Percentiles rank a stretch among this genome's conserved stretches.
These are phyloP conservation scores for Heteromurus nitidus DNA, from an alignment of 2,888 invertebrate species.

Conservation along the genomic window DNA sequence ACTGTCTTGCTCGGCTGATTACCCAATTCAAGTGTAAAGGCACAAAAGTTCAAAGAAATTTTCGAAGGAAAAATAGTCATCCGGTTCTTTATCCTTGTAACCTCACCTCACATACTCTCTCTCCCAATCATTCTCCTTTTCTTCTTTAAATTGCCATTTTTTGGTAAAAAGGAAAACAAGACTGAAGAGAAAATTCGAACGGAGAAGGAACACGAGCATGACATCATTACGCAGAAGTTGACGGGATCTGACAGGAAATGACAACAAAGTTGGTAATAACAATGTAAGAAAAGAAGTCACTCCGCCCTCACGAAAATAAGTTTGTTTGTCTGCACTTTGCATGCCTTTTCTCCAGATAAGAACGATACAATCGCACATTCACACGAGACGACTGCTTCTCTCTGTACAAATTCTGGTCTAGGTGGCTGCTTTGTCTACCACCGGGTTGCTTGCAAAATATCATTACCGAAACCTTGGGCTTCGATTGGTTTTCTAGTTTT, in stretches of 20 bases:
- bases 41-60: slow-evolving; percentile 20
- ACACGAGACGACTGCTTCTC: too few relatives aligned
- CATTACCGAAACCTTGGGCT: too few relatives aligned
- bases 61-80: slow-evolving; percentile 18
- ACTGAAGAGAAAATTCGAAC: too few relatives aligned
- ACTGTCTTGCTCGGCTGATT: background rate
- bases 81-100: slow-evolving; percentile 27
- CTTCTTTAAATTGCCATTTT: background rate
- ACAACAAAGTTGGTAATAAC: slow-evolving; percentile 55
- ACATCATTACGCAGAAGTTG: slow-evolving; percentile 46
- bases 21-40: background rate
- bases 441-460: too few relatives aligned
- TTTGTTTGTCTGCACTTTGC: too few relatives aligned
- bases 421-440: too few relatives aligned
- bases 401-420: too few relatives aligned
- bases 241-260: slow-evolving; percentile 55
- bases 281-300: slow-evolving; percentile 43
- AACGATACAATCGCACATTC: too few relatives aligned
- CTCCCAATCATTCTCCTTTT: too few relatives aligned
- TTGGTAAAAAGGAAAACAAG: background rate
- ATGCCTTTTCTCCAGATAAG: too few relatives aligned
- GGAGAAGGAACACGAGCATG: background rate
- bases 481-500: background rate
- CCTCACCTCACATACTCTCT: too few relatives aligned
- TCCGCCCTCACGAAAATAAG: slow-evolving; percentile 44